These are phyloP conservation scores for Cerastis leucographa DNA, from an alignment of 2,888 invertebrate species.

Conservation along the genomic window DNA sequence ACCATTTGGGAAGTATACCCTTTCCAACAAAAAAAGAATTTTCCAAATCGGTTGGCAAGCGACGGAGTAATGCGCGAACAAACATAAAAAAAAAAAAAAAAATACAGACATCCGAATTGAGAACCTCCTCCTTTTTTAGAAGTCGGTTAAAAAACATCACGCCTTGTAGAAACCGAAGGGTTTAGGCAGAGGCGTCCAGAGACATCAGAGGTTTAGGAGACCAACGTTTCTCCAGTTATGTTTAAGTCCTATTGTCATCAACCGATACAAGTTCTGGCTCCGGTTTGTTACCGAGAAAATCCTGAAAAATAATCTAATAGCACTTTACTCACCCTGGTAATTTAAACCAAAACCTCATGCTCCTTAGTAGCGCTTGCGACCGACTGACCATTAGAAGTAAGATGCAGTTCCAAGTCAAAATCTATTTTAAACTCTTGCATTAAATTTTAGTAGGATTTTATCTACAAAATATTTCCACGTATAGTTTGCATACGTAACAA, in stretches of 20 bases:
- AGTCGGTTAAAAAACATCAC: too few species aligned
- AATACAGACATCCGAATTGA: too few species aligned
- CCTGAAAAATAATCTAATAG: background rate
- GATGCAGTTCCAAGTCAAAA: background rate
- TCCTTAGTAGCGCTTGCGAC: background rate
- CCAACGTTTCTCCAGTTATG: background rate
- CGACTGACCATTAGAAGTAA: background rate
- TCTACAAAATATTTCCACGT: conserved; percentile 5
- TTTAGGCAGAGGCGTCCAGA: background rate
- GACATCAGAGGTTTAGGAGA: background rate
- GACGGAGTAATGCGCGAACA: too few species aligned
- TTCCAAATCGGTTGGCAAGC: too few species aligned
- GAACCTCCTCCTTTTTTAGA: too few species aligned
- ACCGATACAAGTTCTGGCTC: background rate
- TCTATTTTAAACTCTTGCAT: background rate
- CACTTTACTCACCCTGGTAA: background rate
- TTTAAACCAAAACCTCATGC: background rate
- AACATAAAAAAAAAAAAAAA: too few species aligned
- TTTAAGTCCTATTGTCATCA: background rate
- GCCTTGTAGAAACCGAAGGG: background rate
- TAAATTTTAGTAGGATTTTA: conserved; percentile 5
- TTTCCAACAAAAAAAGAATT: too few species aligned
- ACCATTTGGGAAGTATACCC: too few species aligned
- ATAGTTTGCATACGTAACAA: conserved; percentile 17
- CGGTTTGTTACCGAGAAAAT: background rate